phyloP scores from a whole-genome alignment of 2,888 invertebrate species.

The Lampropteryx suffumata region DNA sequence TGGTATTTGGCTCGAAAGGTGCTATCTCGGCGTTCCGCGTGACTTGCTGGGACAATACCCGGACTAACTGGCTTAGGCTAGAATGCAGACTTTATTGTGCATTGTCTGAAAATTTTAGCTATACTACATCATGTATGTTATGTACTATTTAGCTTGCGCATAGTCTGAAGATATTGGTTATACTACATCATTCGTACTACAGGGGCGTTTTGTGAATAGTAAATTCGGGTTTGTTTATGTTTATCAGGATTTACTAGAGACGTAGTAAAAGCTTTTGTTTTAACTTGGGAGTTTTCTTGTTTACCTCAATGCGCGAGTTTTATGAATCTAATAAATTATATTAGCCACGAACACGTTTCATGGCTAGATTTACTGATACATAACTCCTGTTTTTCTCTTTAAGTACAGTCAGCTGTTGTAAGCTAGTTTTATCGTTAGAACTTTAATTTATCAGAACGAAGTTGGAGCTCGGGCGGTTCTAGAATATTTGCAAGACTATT shows the following conservation, averaged over 20 bases:
- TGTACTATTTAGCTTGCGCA: too few relatives aligned
- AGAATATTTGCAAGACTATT: constrained; percentile 25
- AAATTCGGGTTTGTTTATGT: constrained; percentile 5
- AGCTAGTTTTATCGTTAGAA: too few relatives aligned
- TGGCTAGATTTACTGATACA: constrained; percentile 1
- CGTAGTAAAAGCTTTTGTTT: constrained; percentile 3
- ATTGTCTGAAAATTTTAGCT: constrained; percentile 7
- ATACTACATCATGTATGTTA: neutral
- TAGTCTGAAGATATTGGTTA: constrained; percentile 8
- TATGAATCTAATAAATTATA: constrained; percentile 9
- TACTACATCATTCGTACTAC: neutral
- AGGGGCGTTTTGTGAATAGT: neutral
- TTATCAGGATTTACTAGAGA: neutral
- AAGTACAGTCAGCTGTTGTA: too few relatives aligned
- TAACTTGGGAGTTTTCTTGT: neutral
- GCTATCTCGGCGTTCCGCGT: constrained; percentile 50
- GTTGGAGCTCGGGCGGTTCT: constrained; percentile 4
- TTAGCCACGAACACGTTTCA: neutral
- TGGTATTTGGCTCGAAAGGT: constrained; percentile 30
- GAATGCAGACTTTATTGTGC: constrained; percentile 19
- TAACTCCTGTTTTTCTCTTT: neutral
- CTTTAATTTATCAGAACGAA: neutral
- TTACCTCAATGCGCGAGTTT: constrained; percentile 3
- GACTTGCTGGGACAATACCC: constrained; percentile 40
- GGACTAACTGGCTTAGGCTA: constrained; percentile 44